Evolutionary conservation across 1,140 invertebrate genomes (phyloP), one percentile per base, ranked within the genome.

Genomic region (Papilio helenus): DNA sequence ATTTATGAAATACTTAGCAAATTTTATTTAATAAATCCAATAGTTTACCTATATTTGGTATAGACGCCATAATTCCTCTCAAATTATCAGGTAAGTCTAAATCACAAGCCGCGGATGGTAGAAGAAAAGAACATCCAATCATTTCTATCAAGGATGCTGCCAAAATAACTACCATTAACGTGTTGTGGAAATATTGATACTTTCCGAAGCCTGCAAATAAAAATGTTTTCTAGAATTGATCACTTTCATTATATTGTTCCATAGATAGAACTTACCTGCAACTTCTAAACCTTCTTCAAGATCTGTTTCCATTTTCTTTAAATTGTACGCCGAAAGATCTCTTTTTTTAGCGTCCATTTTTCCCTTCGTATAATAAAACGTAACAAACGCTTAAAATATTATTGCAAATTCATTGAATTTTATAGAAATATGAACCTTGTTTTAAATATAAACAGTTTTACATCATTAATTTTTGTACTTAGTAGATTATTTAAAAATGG

Each of bases 71-170:
- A 1, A 92, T 86, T 72, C 92, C 92, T 44, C 84, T 87, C 39
- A 93, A 68, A 29, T 80, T 81, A 55, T 92, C 89, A 1, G 90
- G 86, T 23, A 92, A 72, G 0, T 86, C 79, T 3, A 93, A 86
- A 72, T 93, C 91, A 61, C 92, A 93, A 2, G 89, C 85, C 0
- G 91, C 91, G 10, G 90, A 88, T 9, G 92, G 92, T 9, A 93
- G 58, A 0, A 93, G 79, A 77, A 91, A 93, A 10, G 91, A 86
- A 14, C 82, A 84, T 16, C 91, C 89, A n/a, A 92, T 87, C 77
- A 92, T 90, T 79, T 93, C 91, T 44, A 92, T 55, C 58, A 93
- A 80, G 0, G 89, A 81, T 1, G 91, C 72, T 1, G 85, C 79
- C 4, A 92, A 80, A 0, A 84, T 86, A 9, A 79, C 55, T 46